Conservation (phyloP, 2,797 vertebrate genomes). For the Hypotaenidia okinawae region DNA sequence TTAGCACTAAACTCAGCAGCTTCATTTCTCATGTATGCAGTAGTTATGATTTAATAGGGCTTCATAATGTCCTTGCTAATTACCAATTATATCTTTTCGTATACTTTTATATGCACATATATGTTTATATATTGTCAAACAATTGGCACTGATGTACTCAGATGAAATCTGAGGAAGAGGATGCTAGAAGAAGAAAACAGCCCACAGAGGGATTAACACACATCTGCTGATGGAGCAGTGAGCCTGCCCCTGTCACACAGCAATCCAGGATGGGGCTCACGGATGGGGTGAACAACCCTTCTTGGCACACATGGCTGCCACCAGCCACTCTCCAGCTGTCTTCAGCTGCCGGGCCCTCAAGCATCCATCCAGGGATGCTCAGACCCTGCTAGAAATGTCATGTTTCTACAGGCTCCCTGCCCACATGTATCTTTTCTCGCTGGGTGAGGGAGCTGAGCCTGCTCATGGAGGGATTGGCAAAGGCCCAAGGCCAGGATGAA, state of each 20-base stretch:
- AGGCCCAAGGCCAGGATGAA: neutral
- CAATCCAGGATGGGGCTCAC: neutral
- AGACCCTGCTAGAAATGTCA: neutral
- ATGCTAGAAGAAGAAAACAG: neutral
- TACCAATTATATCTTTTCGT: neutral
- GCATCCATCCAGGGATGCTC: neutral
- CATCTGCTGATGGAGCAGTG: neutral
- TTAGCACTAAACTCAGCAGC: neutral
- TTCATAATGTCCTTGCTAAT: slow-evolving; percentile 12
- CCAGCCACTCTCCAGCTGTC: neutral
- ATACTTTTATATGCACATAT: neutral
- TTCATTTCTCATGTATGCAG: neutral
- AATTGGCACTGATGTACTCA: neutral
- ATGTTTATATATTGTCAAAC: neutral
- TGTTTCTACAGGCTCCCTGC: neutral
- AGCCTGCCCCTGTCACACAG: neutral
- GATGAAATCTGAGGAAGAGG: neutral
- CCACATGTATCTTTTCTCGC: accelerated
- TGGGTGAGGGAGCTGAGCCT: neutral
- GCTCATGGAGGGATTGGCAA: accelerated
- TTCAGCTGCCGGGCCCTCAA: neutral
- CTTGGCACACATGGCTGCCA: accelerated
- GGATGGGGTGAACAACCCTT: accelerated
- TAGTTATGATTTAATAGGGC: neutral
- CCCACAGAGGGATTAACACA: neutral